Evolutionary conservation across 2,888 invertebrate genomes (phyloP), one percentile per base, ranked within the genome.

Genomic region (Mechanitis mazaeus): DNA sequence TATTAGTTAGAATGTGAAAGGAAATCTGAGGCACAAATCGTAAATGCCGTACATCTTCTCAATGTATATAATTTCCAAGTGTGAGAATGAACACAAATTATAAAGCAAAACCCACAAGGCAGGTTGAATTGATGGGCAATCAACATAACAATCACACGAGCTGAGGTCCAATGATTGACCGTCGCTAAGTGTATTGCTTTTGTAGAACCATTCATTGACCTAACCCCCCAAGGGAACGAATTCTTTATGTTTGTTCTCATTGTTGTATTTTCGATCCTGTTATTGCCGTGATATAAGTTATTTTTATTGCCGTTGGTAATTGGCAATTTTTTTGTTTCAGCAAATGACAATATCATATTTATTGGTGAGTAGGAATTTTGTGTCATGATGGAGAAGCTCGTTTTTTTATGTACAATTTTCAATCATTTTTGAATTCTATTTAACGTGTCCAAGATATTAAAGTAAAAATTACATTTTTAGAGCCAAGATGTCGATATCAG

Each of bases 171-270:
- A 71, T 75, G 74, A 77, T 76, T 75, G 75, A 75, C 69, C 68
- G 69, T 68, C 66, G 69, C 68, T 67, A 74, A 76, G 72, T 77
- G 73, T 77, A 76, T 76, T 75, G 75, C 69, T 73, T 71, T 69
- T 69, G 68, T 65, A 65, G 71, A 71, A 69, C 75, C 73, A 74
- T 78, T 78, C 75, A 65, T 64, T 56, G 61, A 61, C 46, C 61
- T 60, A 58, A 56, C 47, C 56, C 59, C 61, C 54, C 46, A 54
- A 55, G 64, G 64, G 60, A 63, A 53, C 60, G 46, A 64, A 67
- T 68, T 67, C 57, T 68, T 64, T 66, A 64, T 65, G 61, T 66
- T 64, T 68, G 60, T 53, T 53, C 58, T 64, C 60, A 64, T 64
- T 64, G 66, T 60, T 55, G 62, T 62, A 55, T 69, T 61, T 60